Percentiles rank a stretch among this genome's conserved stretches.
Evolutionary conservation across 2,113 vertebrate genomes (phyloP).

Genomic region (Odontophorus gujanensis): DNA sequence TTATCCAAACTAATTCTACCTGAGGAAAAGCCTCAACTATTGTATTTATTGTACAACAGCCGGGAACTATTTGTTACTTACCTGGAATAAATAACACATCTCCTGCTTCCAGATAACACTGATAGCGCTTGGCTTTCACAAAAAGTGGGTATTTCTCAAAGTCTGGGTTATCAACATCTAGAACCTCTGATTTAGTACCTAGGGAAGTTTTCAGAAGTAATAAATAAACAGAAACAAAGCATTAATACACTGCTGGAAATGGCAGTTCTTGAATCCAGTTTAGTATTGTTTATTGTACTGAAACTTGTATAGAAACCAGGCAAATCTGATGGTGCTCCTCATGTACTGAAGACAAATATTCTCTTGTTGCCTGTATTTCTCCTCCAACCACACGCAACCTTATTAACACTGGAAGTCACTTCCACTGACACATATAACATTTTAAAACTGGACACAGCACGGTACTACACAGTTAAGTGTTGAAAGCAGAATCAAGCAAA

Average conservation of each 20-base stretch:
- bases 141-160: conserved; percentile 90
- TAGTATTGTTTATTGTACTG: not conserved
- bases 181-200: conserved; percentile 94
- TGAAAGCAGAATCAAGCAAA: not conserved
- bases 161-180: conserved; percentile 92
- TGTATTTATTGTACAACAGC: not conserved
- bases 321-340: not conserved
- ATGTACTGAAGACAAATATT: not conserved
- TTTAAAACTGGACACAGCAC: not conserved
- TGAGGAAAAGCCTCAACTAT: conserved; percentile 40
- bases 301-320: not conserved
- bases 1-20: conserved; percentile 26
- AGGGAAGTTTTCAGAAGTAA: conserved; percentile 41
- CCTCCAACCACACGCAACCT: conserved; percentile 11
- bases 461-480: not conserved
- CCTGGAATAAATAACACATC: conserved; percentile 97
- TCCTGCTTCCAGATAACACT: conserved; percentile 89
- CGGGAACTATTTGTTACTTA: conserved; percentile 62
- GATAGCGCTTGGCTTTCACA: conserved; percentile 85
- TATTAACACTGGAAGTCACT: not conserved
- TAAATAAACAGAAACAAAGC: not conserved
- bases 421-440: not conserved
- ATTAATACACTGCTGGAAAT: not conserved
- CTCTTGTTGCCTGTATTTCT: not conserved
- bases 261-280: not conserved